Conservation (phyloP, 2,797 vertebrate genomes). For the Xyrichtys novacula region DNA sequence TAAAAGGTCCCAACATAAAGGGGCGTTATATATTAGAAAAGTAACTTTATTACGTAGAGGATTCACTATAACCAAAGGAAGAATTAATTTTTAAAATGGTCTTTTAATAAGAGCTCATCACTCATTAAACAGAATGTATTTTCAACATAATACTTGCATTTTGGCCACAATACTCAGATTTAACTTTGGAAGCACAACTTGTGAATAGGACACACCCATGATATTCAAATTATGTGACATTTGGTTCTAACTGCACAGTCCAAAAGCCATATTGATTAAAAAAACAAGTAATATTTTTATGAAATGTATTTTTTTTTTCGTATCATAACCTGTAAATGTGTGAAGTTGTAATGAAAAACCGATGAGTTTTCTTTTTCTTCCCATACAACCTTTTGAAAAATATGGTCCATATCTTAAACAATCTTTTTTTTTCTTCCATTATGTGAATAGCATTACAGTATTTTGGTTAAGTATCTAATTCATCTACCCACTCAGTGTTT, state of each 20-base stretch:
- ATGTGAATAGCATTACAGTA: conserved; percentile 71
- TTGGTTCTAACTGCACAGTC: conserved; percentile 69
- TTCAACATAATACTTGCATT: conserved; percentile 63
- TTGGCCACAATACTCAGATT: conserved; percentile 55
- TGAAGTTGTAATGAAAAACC: conserved; percentile 70
- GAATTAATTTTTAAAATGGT: conserved; percentile 54
- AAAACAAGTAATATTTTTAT: conserved; percentile 70
- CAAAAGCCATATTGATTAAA: conserved; percentile 81
- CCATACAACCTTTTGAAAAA: conserved; percentile 56
- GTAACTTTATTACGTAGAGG: conserved; percentile 60
- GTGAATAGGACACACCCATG: conserved; percentile 44
- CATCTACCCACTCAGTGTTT: conserved; percentile 37
- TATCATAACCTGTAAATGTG: conserved; percentile 74
- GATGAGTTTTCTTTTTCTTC: conserved; percentile 44
- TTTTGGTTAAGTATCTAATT: conserved; percentile 56
- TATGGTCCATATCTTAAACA: conserved; percentile 50
- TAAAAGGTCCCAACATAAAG: conserved; percentile 26
- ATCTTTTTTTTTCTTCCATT: conserved; percentile 41
- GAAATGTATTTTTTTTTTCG: conserved; percentile 68
- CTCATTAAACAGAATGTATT: conserved; percentile 74
- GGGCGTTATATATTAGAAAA: conserved; percentile 66
- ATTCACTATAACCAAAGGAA: conserved; percentile 77
- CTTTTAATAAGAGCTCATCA: conserved; percentile 48
- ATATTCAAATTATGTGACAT: conserved; percentile 52
- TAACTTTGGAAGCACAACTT: conserved; percentile 76